These are phyloP conservation scores for Temnothorax longispinosus DNA, from an alignment of 1,140 invertebrate species.

Conservation along the genomic window DNA sequence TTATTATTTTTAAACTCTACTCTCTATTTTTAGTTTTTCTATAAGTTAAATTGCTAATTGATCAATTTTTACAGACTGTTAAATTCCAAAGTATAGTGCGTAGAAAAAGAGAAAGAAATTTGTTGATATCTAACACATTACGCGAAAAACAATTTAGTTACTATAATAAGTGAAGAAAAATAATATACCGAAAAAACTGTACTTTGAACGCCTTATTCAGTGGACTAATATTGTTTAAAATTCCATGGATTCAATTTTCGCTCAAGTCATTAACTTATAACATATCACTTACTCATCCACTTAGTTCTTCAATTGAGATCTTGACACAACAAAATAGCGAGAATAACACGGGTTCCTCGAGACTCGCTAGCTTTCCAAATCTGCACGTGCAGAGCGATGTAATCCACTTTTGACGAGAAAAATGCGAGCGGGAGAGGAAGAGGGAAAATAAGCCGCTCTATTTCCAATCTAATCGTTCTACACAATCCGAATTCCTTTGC, in stretches of 20 bases:
- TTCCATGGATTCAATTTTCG: not conserved
- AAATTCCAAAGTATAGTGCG: not conserved
- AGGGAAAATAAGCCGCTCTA: not conserved
- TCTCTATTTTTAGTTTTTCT: not conserved
- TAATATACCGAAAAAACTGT: not conserved
- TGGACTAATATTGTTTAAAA: not conserved
- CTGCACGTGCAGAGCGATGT: not conserved
- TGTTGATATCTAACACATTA: not conserved
- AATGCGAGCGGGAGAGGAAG: not conserved
- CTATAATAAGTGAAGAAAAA: not conserved
- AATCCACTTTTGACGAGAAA: slow-evolving; percentile 22
- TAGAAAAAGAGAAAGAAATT: not conserved
- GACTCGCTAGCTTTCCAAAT: slow-evolving; percentile 5
- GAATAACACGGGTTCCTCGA: not conserved
- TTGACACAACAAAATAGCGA: slow-evolving; percentile 8
- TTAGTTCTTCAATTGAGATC: slow-evolving; percentile 1
- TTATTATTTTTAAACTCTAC: not conserved
- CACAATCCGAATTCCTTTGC: not conserved
- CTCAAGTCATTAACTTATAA: not conserved
- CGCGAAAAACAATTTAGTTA: not conserved
- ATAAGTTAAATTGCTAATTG: not conserved
- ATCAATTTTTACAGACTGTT: not conserved
- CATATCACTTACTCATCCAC: not conserved
- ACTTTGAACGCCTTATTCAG: not conserved
- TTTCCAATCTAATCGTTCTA: not conserved